These are phyloP conservation scores for Gorsachius magnificus DNA, from an alignment of 2,797 vertebrate genomes.

Conservation along the genomic window DNA sequence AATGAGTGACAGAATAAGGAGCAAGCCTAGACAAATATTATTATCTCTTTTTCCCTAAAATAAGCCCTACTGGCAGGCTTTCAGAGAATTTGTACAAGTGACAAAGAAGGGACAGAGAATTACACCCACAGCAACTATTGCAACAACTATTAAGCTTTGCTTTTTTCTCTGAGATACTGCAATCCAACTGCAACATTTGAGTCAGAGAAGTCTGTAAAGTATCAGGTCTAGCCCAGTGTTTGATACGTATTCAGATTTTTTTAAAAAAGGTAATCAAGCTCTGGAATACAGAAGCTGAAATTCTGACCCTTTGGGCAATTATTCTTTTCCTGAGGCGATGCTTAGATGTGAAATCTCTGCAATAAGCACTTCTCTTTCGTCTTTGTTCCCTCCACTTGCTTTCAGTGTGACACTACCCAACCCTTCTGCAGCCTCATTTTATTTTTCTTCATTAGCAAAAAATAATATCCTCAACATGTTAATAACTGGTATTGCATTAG, in stretches of 20 bases:
- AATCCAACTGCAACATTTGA: not conserved
- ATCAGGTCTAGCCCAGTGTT: not conserved
- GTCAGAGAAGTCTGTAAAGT: not conserved
- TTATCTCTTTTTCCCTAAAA: not conserved
- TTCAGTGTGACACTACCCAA: not conserved
- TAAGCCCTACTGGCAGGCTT: not conserved
- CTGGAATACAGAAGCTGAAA: constrained; percentile 8
- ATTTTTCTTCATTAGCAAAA: constrained; percentile 43
- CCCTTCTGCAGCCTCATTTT: not conserved
- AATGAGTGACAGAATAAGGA: not conserved
- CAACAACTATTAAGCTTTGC: not conserved
- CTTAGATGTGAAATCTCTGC: not conserved
- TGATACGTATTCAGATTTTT: not conserved
- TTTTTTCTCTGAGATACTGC: not conserved
- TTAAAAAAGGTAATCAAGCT: not conserved
- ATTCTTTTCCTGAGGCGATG: not conserved
- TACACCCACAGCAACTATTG: not conserved
- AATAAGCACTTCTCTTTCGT: not conserved
- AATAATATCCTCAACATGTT: constrained; percentile 52
- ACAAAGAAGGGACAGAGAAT: not conserved
- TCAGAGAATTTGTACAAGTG: not conserved
- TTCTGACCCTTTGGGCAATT: not conserved
- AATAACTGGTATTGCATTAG: constrained; percentile 36
- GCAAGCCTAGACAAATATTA: not conserved
- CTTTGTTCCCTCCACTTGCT: not conserved